Evolutionary conservation across 2,797 vertebrate species (phyloP).

Genomic region (Bradypus variegatus): DNA sequence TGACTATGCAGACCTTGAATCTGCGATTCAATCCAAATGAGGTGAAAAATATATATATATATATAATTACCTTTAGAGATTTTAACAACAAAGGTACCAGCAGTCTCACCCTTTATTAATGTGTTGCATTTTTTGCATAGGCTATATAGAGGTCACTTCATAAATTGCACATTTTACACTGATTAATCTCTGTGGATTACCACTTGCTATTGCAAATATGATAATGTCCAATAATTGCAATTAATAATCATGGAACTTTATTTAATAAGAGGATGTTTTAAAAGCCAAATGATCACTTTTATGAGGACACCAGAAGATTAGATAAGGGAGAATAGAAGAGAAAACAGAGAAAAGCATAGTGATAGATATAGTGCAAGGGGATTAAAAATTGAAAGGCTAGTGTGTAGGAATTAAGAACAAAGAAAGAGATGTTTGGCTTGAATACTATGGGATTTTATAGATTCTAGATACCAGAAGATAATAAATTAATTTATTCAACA

Average conservation of each 20-base stretch:
- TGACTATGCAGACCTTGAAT: not conserved
- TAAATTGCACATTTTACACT: constrained; percentile 31
- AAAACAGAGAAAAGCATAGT: not conserved
- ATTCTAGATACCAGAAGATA: not conserved
- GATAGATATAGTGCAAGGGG: not conserved
- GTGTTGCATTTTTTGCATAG: not conserved
- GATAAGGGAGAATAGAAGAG: not conserved
- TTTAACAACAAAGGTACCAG: not conserved
- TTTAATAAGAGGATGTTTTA: constrained; percentile 56
- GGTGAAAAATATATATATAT: not conserved
- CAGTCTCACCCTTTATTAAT: constrained; percentile 24
- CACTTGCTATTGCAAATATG: constrained; percentile 27
- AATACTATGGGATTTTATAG: not conserved
- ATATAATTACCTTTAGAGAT: not conserved
- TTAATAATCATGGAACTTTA: constrained; percentile 39
- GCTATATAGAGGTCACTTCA: constrained; percentile 40
- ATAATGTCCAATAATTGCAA: constrained; percentile 38
- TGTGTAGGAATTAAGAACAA: not conserved
- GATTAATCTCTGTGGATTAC: constrained; percentile 36
- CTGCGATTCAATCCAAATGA: not conserved
- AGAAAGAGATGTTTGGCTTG: not conserved
- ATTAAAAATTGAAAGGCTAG: not conserved
- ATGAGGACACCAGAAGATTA: not conserved
- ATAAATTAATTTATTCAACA: not conserved
- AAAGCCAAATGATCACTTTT: constrained; percentile 59